Evolutionary conservation across 2,888 invertebrate species (phyloP).

Genomic region (Sphaerophoria taeniata): DNA sequence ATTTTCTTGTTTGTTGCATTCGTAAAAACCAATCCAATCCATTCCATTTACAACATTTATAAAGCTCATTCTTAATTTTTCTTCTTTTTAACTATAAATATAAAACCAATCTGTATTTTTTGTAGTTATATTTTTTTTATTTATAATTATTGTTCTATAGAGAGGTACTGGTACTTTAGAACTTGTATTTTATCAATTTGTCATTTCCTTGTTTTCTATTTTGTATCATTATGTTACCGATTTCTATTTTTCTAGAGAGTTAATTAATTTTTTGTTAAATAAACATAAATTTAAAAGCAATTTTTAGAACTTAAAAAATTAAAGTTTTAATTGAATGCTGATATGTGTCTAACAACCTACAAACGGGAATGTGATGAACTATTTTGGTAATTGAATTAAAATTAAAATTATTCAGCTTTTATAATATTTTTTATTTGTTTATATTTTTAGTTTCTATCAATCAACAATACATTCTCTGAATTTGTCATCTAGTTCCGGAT

Average conservation of each 20-base stretch:
- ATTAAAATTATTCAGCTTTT: conserved; percentile 21
- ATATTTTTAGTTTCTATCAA: conserved; percentile 42
- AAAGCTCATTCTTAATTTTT: conserved; percentile 58
- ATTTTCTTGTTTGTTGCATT: conserved; percentile 12
- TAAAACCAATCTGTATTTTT: conserved; percentile 35
- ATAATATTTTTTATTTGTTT: conserved; percentile 22
- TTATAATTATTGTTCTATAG: conserved; percentile 54
- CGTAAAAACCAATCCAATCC: conserved; percentile 41
- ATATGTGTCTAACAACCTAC: conserved; percentile 74
- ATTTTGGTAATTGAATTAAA: conserved; percentile 39
- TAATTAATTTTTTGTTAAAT: not conserved
- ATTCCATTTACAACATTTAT: conserved; percentile 34
- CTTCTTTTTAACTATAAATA: conserved; percentile 34
- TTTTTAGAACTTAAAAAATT: conserved; percentile 3
- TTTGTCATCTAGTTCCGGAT: conserved; percentile 12
- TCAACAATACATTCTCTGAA: conserved; percentile 33
- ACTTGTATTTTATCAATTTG: conserved; percentile 41
- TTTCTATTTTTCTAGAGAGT: conserved; percentile 2
- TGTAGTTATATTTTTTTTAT: conserved; percentile 33
- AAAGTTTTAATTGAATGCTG: conserved; percentile 47
- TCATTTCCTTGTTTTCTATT: conserved; percentile 57
- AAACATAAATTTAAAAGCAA: not conserved
- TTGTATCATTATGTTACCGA: conserved; percentile 41
- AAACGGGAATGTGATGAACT: conserved; percentile 73
- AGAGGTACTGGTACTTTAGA: conserved; percentile 73